Evolutionary conservation across 2,113 vertebrate species (phyloP).

Genomic region (Eira barbara): DNA sequence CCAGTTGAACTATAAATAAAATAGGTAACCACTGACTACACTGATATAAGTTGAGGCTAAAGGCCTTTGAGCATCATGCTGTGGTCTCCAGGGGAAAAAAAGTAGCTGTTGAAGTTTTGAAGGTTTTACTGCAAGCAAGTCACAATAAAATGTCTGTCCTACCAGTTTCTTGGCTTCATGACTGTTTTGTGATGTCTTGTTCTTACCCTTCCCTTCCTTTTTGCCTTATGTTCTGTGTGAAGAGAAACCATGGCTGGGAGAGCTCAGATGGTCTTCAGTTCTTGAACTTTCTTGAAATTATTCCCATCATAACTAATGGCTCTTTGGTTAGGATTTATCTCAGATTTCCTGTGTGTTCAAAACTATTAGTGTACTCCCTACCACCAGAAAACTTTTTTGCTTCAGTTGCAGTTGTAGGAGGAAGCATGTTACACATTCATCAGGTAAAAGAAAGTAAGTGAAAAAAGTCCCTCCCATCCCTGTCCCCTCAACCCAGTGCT

Average conservation of each 20-base stretch:
- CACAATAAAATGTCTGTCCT: conserved; percentile 65
- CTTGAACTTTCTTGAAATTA: neutral
- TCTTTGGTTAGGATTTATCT: conserved; percentile 55
- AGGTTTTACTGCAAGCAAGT: neutral
- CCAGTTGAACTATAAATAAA: conserved; percentile 40
- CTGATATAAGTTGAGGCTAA: neutral
- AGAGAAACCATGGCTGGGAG: neutral
- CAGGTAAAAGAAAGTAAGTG: neutral
- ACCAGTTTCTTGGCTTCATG: neutral
- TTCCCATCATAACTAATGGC: neutral
- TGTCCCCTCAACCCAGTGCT: neutral
- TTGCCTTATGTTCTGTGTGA: neutral
- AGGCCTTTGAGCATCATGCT: neutral
- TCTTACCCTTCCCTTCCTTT: neutral
- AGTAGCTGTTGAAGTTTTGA: neutral
- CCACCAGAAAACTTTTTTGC: neutral
- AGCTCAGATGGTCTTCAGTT: neutral
- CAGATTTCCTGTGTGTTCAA: conserved; percentile 73
- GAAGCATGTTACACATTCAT: neutral
- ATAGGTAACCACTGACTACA: neutral
- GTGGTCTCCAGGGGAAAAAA: neutral
- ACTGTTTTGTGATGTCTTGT: neutral
- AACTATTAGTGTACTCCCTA: conserved; percentile 64
- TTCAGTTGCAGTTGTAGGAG: neutral
- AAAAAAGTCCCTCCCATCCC: neutral